Evolutionary conservation across 2,113 vertebrate genomes (phyloP).

Genomic region (Sisor rabdophorus): DNA sequence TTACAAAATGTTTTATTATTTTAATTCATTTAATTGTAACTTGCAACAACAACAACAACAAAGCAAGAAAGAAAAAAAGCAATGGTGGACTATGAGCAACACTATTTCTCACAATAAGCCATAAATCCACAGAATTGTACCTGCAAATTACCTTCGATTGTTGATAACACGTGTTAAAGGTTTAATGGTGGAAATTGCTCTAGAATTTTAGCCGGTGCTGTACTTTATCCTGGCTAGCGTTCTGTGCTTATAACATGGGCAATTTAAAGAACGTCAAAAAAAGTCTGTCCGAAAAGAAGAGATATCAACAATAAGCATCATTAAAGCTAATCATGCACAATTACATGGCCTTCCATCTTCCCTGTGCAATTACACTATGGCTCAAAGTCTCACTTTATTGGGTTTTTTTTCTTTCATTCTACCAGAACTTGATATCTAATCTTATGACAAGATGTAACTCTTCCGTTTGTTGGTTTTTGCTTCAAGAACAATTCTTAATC

Average conservation of each 20-base stretch:
- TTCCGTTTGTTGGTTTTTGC: slow-evolving; percentile 9
- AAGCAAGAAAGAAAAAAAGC: background rate
- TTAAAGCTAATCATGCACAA: slow-evolving; percentile 44
- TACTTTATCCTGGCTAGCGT: background rate
- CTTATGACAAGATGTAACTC: background rate
- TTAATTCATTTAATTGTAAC: too few species aligned
- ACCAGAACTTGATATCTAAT: slow-evolving; percentile 11
- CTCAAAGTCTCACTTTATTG: slow-evolving; percentile 8
- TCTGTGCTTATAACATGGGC: background rate
- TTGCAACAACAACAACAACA: background rate
- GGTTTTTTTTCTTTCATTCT: slow-evolving; percentile 12
- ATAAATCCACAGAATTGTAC: background rate
- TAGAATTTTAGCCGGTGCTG: background rate
- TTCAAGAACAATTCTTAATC: background rate
- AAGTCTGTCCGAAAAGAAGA: background rate
- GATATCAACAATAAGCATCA: slow-evolving; percentile 19
- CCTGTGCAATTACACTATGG: slow-evolving; percentile 21
- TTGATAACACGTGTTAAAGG: background rate
- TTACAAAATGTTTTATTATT: too few species aligned
- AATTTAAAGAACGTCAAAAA: background rate
- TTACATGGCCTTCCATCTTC: slow-evolving; percentile 28
- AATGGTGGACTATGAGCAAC: background rate
- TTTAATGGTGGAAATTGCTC: slow-evolving; percentile 3
- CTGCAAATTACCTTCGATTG: background rate
- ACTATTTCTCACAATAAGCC: background rate